These are phyloP conservation scores for Apaloderma vittatum DNA, from an alignment of 2,113 vertebrate genomes.

Conservation along the genomic window DNA sequence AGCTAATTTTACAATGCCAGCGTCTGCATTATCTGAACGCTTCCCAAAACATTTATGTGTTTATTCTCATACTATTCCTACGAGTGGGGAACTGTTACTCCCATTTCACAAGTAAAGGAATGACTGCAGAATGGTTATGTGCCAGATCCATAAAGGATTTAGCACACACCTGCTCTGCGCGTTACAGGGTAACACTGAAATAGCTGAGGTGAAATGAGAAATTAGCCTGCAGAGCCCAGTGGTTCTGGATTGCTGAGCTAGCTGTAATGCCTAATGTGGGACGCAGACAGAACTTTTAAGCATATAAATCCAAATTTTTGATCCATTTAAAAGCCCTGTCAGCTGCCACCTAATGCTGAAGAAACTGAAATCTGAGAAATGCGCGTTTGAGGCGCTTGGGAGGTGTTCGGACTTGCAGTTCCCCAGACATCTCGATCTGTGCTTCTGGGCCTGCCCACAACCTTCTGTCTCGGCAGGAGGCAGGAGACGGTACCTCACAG, in stretches of 20 bases:
- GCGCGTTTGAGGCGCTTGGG: not conserved
- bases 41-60: not conserved
- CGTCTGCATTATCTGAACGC: not conserved
- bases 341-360: not conserved
- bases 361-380: slow-evolving; percentile 13
- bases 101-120: not conserved
- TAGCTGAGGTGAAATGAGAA: not conserved
- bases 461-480: not conserved
- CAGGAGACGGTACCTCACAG: not conserved
- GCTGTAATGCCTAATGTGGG: not conserved
- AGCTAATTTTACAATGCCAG: not conserved
- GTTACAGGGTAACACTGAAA: not conserved
- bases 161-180: not conserved
- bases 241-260: not conserved
- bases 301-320: not conserved
- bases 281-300: not conserved
- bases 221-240: not conserved
- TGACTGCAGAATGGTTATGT: not conserved
- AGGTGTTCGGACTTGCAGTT: not conserved
- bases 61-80: not conserved
- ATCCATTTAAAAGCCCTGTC: not conserved
- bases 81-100: not conserved
- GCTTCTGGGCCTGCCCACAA: not conserved
- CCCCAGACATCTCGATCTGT: not conserved
- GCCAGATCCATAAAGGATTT: not conserved